Percentiles rank a stretch among this genome's conserved stretches.
phyloP scores from a whole-genome alignment of 2,888 invertebrate genomes.

The Actias luna region DNA sequence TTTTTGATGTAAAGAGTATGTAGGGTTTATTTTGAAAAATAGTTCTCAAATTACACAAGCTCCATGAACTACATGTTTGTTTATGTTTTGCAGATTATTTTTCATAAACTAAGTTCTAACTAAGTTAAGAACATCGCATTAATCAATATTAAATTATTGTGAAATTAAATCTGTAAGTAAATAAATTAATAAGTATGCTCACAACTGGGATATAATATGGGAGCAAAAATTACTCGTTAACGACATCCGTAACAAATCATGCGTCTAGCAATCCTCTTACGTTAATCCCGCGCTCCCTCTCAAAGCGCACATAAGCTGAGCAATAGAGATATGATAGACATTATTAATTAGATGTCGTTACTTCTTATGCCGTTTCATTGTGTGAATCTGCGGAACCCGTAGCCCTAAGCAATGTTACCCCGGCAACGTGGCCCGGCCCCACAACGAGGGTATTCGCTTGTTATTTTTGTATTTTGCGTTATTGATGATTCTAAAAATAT shows the following conservation, averaged over 20 bases:
- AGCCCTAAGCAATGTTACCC: constrained; percentile 52
- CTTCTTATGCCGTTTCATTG: constrained; percentile 77
- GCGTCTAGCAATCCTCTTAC: constrained; percentile 76
- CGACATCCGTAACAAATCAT: constrained; percentile 70
- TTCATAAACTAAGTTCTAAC: not conserved
- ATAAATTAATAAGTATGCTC: constrained; percentile 18
- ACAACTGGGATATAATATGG: constrained; percentile 29
- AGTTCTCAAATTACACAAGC: not conserved
- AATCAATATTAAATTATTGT: not conserved
- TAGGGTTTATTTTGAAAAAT: not conserved
- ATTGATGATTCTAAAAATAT: not conserved
- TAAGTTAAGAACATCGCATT: not conserved
- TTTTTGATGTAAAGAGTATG: not conserved
- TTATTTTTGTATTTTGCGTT: not conserved
- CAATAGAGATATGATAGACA: constrained; percentile 80
- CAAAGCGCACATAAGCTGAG: constrained; percentile 58
- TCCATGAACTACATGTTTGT: not conserved
- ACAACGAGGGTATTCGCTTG: constrained; percentile 3
- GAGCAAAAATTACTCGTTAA: constrained; percentile 62
- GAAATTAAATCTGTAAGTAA: not conserved
- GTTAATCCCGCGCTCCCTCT: constrained; percentile 57
- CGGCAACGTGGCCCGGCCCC: constrained; percentile 35
- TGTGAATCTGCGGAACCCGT: constrained; percentile 63
- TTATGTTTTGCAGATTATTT: too few species aligned
- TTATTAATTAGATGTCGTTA: constrained; percentile 81